phyloP scores from a whole-genome alignment of 2,797 vertebrate species.

The Bovichtus diacanthus region DNA sequence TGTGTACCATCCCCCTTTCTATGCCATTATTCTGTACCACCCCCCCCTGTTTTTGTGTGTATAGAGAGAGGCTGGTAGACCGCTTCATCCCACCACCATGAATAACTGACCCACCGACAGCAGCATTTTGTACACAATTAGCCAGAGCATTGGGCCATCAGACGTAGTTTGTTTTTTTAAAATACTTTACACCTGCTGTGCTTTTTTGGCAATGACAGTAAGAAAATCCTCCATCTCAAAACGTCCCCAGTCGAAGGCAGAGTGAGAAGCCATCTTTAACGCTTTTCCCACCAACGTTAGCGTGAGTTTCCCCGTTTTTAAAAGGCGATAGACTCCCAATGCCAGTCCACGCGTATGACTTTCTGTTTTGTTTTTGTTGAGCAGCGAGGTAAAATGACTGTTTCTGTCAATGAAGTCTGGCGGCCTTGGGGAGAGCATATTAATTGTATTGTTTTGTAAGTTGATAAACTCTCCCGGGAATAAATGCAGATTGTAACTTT shows the following conservation, averaged over 20 bases:
- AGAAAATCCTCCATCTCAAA: neutral
- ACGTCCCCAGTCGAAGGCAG: too few relatives aligned
- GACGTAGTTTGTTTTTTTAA: neutral
- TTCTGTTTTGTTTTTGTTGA: too few relatives aligned
- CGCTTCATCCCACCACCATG: neutral
- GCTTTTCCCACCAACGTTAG: too few relatives aligned
- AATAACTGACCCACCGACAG: neutral
- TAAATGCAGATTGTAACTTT: too few relatives aligned
- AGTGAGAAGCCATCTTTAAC: neutral
- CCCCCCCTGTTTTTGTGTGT: slow-evolving; percentile 16
- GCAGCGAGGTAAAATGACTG: too few relatives aligned
- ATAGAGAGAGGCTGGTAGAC: neutral
- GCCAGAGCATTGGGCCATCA: neutral
- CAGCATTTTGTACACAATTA: neutral
- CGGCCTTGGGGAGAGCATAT: too few relatives aligned
- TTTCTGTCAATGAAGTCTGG: too few relatives aligned
- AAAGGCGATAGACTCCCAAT: too few relatives aligned
- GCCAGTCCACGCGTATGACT: too few relatives aligned
- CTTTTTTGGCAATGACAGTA: neutral
- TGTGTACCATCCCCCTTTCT: slow-evolving; percentile 37
- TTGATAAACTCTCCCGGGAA: too few relatives aligned
- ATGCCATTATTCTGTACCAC: slow-evolving; percentile 15
- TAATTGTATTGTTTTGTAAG: too few relatives aligned
- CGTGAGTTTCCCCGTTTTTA: too few relatives aligned
- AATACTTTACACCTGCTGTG: neutral